These are phyloP conservation scores for Rattus norvegicus DNA, from an alignment of 2,113 vertebrate genomes.

Conservation along the genomic window GRCr8 NC_086025.1:34117001-34117500, in stretches of 20 bases:
- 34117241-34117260: not conserved
- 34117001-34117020: conserved; percentile 28
- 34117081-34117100: conserved; percentile 62
- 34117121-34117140: not conserved
- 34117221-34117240: not conserved
- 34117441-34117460: not conserved
- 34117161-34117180: not conserved
- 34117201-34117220: not conserved
- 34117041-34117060: conserved; percentile 43
- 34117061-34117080: conserved; percentile 40
- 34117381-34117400: not conserved
- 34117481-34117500: not conserved
- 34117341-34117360: conserved; percentile 3
- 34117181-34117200: not conserved
- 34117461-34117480: not conserved
- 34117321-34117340: not conserved
- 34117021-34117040: conserved; percentile 43
- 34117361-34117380: not conserved
- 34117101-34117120: not conserved
- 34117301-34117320: not conserved
- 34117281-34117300: not conserved
- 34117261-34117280: not conserved
- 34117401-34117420: not conserved
- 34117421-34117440: not conserved
- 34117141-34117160: not conserved